These are phyloP conservation scores for Antitype chi DNA, from an alignment of 2,888 invertebrate genomes.

Conservation along the genomic window DNA sequence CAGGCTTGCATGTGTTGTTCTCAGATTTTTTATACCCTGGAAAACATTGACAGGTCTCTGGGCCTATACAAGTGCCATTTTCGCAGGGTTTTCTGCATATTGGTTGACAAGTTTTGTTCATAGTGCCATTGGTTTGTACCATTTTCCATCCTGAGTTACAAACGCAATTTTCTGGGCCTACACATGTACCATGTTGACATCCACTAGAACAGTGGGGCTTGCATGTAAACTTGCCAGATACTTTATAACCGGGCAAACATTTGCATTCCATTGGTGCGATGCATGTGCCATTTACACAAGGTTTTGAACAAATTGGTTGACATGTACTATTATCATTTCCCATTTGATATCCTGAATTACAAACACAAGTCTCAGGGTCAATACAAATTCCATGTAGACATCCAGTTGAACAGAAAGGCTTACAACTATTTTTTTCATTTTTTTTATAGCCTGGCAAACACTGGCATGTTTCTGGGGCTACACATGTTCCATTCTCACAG, in stretches of 20 bases:
- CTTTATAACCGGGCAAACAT: background rate
- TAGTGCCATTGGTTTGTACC: background rate
- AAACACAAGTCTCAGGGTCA: constrained; percentile 47
- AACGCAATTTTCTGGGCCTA: constrained; percentile 29
- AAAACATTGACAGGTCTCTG: constrained; percentile 34
- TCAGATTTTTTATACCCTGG: constrained; percentile 17
- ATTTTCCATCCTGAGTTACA: constrained; percentile 37
- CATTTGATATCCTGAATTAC: constrained; percentile 22
- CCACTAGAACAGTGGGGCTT: constrained; percentile 18
- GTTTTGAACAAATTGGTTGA: constrained; percentile 31
- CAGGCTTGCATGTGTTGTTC: constrained; percentile 44
- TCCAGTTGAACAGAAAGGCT: constrained; percentile 41
- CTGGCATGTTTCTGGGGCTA: constrained; percentile 24
- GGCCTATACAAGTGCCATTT: constrained; percentile 29
- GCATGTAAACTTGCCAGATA: background rate
- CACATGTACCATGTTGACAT: constrained; percentile 34
- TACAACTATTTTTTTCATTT: constrained; percentile 12
- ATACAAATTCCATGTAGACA: constrained; percentile 45
- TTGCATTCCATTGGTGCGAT: background rate
- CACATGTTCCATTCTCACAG: constrained; percentile 33
- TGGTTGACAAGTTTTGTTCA: constrained; percentile 22
- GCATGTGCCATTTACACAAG: constrained; percentile 33
- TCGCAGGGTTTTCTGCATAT: constrained; percentile 22
- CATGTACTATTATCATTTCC: constrained; percentile 16
- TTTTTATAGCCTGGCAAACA: constrained; percentile 16